Conservation (phyloP, 2,797 vertebrate genomes). For the Macropodus opercularis region DNA sequence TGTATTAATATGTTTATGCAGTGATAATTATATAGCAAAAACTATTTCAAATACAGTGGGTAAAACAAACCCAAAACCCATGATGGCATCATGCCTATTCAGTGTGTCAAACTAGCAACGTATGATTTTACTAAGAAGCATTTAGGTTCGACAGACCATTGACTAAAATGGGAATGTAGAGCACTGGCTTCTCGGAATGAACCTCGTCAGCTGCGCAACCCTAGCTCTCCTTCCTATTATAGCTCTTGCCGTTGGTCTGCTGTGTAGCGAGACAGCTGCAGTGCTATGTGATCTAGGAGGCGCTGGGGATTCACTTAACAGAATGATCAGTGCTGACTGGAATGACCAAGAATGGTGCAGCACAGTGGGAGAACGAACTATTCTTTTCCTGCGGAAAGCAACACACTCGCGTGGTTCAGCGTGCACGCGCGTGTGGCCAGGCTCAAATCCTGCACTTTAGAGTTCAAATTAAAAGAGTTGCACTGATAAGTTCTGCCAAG, state of each 20-base stretch:
- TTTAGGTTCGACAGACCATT: constrained; percentile 40
- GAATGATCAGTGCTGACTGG: constrained; percentile 62
- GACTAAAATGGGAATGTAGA: constrained; percentile 80
- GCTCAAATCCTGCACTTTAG: constrained; percentile 30
- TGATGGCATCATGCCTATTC: too few relatives aligned
- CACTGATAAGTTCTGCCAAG: constrained; percentile 46
- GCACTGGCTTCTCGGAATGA: constrained; percentile 75
- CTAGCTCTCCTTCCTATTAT: constrained; percentile 87
- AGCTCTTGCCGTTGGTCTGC: constrained; percentile 79
- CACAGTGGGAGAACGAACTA: constrained; percentile 21
- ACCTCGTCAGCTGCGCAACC: constrained; percentile 86
- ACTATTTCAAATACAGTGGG: background rate
- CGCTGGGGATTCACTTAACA: constrained; percentile 59
- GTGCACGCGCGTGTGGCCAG: background rate
- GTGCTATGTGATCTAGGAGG: constrained; percentile 76
- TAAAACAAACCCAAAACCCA: background rate
- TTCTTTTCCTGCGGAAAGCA: constrained; percentile 12
- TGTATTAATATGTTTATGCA: background rate
- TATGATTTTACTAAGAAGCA: constrained; percentile 54
- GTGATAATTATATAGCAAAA: background rate
- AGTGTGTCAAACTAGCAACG: background rate
- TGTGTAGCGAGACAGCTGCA: constrained; percentile 78
- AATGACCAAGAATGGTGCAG: constrained; percentile 72
- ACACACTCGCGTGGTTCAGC: background rate
- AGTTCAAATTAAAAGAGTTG: constrained; percentile 63